Evolutionary conservation across 2,888 invertebrate genomes (phyloP).

Genomic region (Ophioninae sp.): DNA sequence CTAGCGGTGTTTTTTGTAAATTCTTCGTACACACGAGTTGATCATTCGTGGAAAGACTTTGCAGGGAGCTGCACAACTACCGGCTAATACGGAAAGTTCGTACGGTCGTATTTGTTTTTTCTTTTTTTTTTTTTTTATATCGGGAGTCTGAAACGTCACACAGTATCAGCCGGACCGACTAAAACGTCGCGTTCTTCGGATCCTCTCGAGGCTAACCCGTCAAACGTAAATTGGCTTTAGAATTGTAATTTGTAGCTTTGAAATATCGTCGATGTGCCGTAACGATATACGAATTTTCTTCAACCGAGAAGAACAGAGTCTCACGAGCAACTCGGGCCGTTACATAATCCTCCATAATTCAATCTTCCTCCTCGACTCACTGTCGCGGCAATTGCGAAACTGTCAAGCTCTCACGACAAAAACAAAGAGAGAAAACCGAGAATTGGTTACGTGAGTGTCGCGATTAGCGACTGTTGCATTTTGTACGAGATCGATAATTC

Average conservation of each 20-base stretch:
- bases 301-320: slow-evolving; percentile 13
- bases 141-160: slow-evolving; percentile 23
- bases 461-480: slow-evolving; percentile 44
- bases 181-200: slow-evolving; percentile 14
- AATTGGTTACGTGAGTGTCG: slow-evolving; percentile 44
- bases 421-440: slow-evolving; percentile 9
- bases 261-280: slow-evolving; percentile 27
- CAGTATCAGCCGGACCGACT: slow-evolving; percentile 31
- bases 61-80: slow-evolving; percentile 40
- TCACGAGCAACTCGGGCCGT: slow-evolving; percentile 6
- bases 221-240: slow-evolving; percentile 1
- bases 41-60: slow-evolving; percentile 20
- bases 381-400: slow-evolving; percentile 48
- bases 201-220: slow-evolving; percentile 1
- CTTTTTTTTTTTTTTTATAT: slow-evolving; percentile 17
- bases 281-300: slow-evolving; percentile 30
- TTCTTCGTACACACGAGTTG: slow-evolving; percentile 10
- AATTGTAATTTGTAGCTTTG: slow-evolving; percentile 29
- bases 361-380: slow-evolving; percentile 47
- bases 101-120: slow-evolving; percentile 23
- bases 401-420: slow-evolving; percentile 48
- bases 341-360: slow-evolving; percentile 49
- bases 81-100: slow-evolving; percentile 39
- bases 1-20: neutral
- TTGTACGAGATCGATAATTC: slow-evolving; percentile 51